Base-by-base conservation (phyloP, 2,888 invertebrate species). In the Xestia ashworthii region DNA sequence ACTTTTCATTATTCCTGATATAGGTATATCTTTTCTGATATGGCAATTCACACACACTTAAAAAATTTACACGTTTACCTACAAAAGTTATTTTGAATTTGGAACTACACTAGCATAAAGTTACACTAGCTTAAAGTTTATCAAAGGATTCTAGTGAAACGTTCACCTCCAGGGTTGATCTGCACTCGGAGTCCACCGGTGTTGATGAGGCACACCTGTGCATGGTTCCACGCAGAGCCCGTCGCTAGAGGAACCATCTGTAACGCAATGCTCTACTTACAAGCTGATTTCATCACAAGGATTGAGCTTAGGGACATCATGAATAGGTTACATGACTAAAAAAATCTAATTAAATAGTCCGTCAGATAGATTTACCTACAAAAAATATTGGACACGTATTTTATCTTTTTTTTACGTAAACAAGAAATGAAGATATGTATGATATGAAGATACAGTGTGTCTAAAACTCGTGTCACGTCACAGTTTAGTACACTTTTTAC, bases 111-210 rank as follows among this genome's bases (percentile, higher is more conserved):
- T 8, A 1, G 0, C 9, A 4, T 62, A 62, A 62, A 62, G 32
- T 32, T 60, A 60, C 32, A 60, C 6, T 8, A 1, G 0, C 9
- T 1, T 62, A 62, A 62, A 62, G 32, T 32, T 60, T 9, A 38
- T 60, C 14, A n/a, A 65, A 44, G n/a, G 11, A n/a, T 65, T 44
- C n/a, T 14, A 64, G 64, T 41, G 2, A n/a, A 25, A 65, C 4
- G 4, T 25, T 94, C 90, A 98, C 98, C 95, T 90, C 98, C 98
- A 67, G 97, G 96, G 74, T 97, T 95, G 71, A 98, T 97, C 22
- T 98, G 97, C 22, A 97, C 97, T n/a, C 98, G 97, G 32, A 98
- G 95, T 0, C 98, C 98, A 0, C 98, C 98, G 0, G 97, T 95
- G 93, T 98, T 98, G 62, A 97, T 96, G 50, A 98, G 87, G 22